phyloP scores from a whole-genome alignment of 2,797 vertebrate genomes.

The Cichlasoma orientale region DNA sequence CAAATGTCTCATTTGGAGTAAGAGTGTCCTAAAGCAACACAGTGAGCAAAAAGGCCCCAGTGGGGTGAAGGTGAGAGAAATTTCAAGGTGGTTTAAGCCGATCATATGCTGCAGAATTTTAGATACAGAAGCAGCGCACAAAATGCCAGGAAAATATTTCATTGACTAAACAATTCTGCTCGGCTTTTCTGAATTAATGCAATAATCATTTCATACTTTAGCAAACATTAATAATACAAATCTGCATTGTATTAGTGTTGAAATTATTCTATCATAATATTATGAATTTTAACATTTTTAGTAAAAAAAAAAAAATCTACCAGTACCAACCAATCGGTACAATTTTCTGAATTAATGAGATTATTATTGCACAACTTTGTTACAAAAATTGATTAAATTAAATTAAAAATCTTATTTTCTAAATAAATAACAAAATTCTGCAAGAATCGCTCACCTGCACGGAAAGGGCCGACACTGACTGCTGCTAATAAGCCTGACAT shows the following conservation, averaged over 20 bases:
- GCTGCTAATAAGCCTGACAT: not conserved
- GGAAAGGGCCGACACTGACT: not conserved
- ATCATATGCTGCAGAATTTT: conserved; percentile 38
- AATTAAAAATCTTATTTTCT: not conserved
- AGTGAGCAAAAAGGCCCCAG: conserved; percentile 12
- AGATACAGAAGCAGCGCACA: not conserved
- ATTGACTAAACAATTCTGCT: not conserved
- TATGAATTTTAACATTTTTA: not conserved
- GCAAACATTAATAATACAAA: not conserved
- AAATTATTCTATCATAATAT: fast-evolving
- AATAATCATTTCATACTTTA: not conserved
- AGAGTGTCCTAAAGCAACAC: conserved; percentile 30
- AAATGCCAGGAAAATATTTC: not conserved
- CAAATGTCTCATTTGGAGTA: conserved; percentile 19
- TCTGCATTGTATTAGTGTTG: not conserved
- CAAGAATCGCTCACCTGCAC: not conserved
- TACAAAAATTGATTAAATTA: too few relatives aligned
- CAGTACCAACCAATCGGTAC: not conserved
- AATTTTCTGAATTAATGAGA: not conserved
- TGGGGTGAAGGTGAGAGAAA: conserved; percentile 36
- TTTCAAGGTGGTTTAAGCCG: conserved; percentile 37
- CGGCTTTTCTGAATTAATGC: not conserved
- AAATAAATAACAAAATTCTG: not conserved
- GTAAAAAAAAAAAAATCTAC: not conserved
- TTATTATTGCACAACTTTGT: not conserved